Evolutionary conservation across 2,113 vertebrate species (phyloP).

Genomic region (Rhineura floridana): DNA sequence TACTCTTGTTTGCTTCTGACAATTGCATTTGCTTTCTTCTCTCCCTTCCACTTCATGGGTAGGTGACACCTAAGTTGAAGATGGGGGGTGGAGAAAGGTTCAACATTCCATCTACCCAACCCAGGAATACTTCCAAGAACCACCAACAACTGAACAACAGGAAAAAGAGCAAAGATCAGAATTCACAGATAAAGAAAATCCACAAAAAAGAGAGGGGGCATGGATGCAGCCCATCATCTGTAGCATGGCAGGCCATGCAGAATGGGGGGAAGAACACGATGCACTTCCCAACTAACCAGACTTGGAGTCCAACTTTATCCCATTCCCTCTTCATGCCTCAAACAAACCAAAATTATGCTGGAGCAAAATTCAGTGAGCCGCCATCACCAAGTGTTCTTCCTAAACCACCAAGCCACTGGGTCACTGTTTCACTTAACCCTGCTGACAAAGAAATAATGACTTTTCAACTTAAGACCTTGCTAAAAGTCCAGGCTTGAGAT

Average conservation of each 20-base stretch:
- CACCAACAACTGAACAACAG: conserved; percentile 85
- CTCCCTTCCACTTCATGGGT: background rate
- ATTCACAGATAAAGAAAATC: conserved; percentile 78
- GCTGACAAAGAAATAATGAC: conserved; percentile 94
- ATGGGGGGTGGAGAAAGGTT: conserved; percentile 98
- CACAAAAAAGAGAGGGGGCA: conserved; percentile 84
- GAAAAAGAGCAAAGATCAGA: conserved; percentile 88
- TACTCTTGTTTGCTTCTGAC: background rate
- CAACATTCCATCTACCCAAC: conserved; percentile 90
- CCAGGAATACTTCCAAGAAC: conserved; percentile 84
- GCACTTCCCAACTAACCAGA: conserved; percentile 82
- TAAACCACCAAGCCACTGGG: conserved; percentile 96
- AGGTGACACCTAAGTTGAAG: conserved; percentile 92
- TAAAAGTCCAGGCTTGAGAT: conserved; percentile 95
- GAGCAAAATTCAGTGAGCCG: conserved; percentile 97
- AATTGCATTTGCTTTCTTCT: background rate
- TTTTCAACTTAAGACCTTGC: conserved; percentile 96
- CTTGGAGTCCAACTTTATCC: conserved; percentile 80
- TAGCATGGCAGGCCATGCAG: conserved; percentile 89
- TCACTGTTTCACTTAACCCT: conserved; percentile 87
- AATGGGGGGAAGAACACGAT: conserved; percentile 80
- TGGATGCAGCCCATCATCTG: conserved; percentile 78
- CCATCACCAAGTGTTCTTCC: conserved; percentile 96
- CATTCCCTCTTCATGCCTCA: conserved; percentile 85
- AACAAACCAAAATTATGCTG: conserved; percentile 90